Evolutionary conservation across 2,797 vertebrate species (phyloP).

Genomic region (Helarctos malayanus): DNA sequence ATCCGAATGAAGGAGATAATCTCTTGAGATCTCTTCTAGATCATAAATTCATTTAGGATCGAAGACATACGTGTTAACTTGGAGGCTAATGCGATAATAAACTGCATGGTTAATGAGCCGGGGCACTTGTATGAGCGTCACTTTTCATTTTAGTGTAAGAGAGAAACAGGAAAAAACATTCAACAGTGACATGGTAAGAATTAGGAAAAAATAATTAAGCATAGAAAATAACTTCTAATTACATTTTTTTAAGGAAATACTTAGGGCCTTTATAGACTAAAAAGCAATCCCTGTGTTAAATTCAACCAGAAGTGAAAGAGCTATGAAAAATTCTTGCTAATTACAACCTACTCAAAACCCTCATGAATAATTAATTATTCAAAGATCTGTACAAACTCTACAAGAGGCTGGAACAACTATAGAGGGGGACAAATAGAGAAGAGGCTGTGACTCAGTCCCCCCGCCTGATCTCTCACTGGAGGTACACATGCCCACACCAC

Average conservation of each 20-base stretch:
- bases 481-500: neutral
- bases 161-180: slow-evolving; percentile 41
- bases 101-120: neutral
- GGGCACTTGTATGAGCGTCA: neutral
- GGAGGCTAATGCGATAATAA: slow-evolving; percentile 4
- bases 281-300: slow-evolving; percentile 49
- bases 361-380: slow-evolving; percentile 7
- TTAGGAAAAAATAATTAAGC: slow-evolving; percentile 72
- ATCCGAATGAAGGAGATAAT: neutral
- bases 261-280: slow-evolving; percentile 53
- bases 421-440: neutral
- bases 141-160: slow-evolving; percentile 37
- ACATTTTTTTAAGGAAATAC: slow-evolving; percentile 7
- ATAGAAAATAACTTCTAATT: slow-evolving; percentile 23
- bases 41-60: slow-evolving; percentile 31
- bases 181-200: slow-evolving; percentile 55
- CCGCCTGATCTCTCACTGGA: neutral
- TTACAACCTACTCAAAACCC: slow-evolving; percentile 53
- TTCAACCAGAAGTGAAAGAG: slow-evolving; percentile 59
- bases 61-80: neutral
- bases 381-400: slow-evolving; percentile 17
- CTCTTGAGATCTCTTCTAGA: neutral
- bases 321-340: slow-evolving; percentile 53
- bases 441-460: neutral
- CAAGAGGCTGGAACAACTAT: neutral